These are phyloP conservation scores for Melieria picta DNA, from an alignment of 2,888 invertebrate genomes.

Conservation along the genomic window DNA sequence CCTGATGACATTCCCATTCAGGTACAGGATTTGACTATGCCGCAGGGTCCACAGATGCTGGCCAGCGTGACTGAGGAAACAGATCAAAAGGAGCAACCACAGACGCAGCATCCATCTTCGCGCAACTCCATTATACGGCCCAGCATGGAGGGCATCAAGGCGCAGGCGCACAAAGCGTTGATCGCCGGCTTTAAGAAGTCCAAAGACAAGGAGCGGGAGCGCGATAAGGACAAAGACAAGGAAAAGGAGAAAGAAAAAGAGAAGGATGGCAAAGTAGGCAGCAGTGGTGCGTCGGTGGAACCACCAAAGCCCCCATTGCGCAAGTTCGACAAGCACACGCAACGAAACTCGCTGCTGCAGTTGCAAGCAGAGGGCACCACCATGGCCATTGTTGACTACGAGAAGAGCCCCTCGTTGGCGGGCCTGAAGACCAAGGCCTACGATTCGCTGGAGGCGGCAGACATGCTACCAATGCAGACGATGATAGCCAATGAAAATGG, in stretches of 20 bases:
- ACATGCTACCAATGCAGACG: slow-evolving; percentile 61
- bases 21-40: slow-evolving; percentile 63
- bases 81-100: slow-evolving; percentile 57
- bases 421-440: slow-evolving; percentile 45
- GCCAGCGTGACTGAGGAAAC: slow-evolving; percentile 64
- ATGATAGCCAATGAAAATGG: slow-evolving; percentile 60
- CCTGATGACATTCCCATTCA: slow-evolving; percentile 95
- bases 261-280: slow-evolving; percentile 39
- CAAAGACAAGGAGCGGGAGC: slow-evolving; percentile 65
- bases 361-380: slow-evolving; percentile 53
- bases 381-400: slow-evolving; percentile 45
- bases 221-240: slow-evolving; percentile 61
- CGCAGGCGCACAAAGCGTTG: slow-evolving; percentile 64
- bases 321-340: slow-evolving; percentile 62
- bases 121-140: slow-evolving; percentile 63
- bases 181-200: slow-evolving; percentile 66
- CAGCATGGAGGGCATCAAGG: slow-evolving; percentile 65
- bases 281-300: slow-evolving; percentile 42
- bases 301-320: slow-evolving; percentile 62
- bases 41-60: slow-evolving; percentile 56
- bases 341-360: slow-evolving; percentile 61
- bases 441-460: slow-evolving; percentile 53
- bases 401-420: slow-evolving; percentile 48
- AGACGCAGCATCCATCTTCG: slow-evolving; percentile 50
- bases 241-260: slow-evolving; percentile 60